Conservation (phyloP, 2,888 invertebrate species). For the Tigriopus californicus region DNA sequence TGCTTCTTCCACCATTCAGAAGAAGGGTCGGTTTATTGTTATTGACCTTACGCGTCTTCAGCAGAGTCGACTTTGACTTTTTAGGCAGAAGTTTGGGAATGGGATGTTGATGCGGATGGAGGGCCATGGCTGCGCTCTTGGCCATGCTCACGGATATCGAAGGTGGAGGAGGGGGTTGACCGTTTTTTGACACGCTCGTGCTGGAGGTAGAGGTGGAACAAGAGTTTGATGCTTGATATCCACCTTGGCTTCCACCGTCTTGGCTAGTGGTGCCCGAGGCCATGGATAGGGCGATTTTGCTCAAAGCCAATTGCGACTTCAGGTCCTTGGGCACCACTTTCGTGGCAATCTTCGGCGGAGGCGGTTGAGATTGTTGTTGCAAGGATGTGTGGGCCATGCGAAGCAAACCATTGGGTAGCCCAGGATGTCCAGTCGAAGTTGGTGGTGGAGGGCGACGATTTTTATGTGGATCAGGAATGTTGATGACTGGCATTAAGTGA, state of each 20-base stretch:
- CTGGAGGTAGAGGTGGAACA: too few species aligned
- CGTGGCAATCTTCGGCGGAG: not conserved
- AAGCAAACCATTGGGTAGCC: constrained; percentile 5
- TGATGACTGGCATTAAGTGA: not conserved
- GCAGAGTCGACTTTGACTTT: not conserved
- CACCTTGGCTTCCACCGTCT: too few species aligned
- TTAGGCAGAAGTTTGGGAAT: not conserved
- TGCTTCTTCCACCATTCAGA: not conserved
- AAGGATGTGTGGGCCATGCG: not conserved
- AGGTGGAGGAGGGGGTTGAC: not conserved
- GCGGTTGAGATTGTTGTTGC: not conserved
- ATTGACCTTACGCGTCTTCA: not conserved
- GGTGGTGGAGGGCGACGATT: not conserved
- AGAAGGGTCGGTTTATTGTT: constrained; percentile 5
- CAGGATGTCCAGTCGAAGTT: not conserved
- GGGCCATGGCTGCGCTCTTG: not conserved
- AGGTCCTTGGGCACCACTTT: constrained; percentile 5
- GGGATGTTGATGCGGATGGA: not conserved
- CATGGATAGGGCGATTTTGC: not conserved
- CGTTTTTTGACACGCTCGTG: not conserved
- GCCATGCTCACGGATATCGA: constrained; percentile 12
- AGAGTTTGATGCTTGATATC: too few species aligned
- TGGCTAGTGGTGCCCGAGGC: not conserved
- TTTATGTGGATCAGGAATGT: constrained; percentile 2
- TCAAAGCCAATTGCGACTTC: not conserved